Evolutionary conservation across 1,140 invertebrate species (phyloP), one percentile per base, ranked within the genome.

Genomic region (Pseudomyrmex concolor): DNA sequence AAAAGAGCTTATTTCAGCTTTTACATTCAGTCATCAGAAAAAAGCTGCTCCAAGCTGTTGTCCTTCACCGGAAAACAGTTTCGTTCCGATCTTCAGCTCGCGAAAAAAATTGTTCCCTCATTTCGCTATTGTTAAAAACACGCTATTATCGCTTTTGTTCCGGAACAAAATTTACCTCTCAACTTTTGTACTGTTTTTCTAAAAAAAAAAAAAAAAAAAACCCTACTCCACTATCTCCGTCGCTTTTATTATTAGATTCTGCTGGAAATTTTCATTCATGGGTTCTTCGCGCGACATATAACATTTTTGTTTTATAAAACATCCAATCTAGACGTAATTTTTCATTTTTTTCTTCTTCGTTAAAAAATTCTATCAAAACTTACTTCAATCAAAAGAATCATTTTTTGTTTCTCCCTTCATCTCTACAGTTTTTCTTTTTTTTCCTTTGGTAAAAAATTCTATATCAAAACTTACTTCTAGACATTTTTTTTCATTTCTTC

Each of bases 101-200:
- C 19, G 2, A 63, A 74, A 50, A 50, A 13, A 62, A 9, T n/a
- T 34, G 54, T 19, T 57, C 3, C 64, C 17, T 76, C 48, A n/a
- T 62, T 48, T 71, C 22, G 25, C 25, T 43, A 43, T 43, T 55
- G 25, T 71, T 57, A 71, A 34, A 48, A 73, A 74, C 19, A 60
- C 15, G 43, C 55, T 45, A 19, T 59, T 57, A n/a, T 5, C 8
- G 12, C 45, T 43, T 13, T 73, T 48, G 13, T 17, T 62, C 9
- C 3, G 15, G 57, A 72, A 57, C 15, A 72, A 57, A 57, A 55
- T 63, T 71, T 71, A 55, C n/a, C 54, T n/a, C 54, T n/a, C 54
- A 54, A 12, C 22, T 72, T 71, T 71, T 13, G 57, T 17, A n/a
- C 22, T 5, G 7, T 5, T 48, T 48, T 55, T 3, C 48, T 4